Percentiles rank a stretch among this genome's conserved stretches.
Evolutionary conservation across 1,140 invertebrate genomes (phyloP).

Genomic region (Neuroterus valhalla): DNA sequence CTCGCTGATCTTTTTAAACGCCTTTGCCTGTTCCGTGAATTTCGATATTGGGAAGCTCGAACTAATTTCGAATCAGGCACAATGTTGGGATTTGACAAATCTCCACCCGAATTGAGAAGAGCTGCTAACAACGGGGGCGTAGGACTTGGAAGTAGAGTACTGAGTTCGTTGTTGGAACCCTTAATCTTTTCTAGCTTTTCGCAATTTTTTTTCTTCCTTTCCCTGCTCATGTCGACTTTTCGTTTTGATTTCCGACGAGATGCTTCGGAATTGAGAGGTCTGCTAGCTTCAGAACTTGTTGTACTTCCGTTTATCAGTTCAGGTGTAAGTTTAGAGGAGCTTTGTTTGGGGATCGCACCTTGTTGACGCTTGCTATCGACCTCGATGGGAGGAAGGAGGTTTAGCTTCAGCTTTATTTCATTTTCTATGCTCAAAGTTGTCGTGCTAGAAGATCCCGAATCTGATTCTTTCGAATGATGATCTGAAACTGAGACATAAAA

Average conservation of each 20-base stretch:
- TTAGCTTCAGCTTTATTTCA: conserved; percentile 67
- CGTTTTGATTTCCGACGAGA: conserved; percentile 34
- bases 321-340: conserved; percentile 56
- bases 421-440: conserved; percentile 77
- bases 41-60: not conserved
- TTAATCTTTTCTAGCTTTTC: conserved; percentile 54
- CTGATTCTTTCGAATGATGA: conserved; percentile 71
- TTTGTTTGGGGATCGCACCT: conserved; percentile 85
- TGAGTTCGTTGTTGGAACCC: conserved; percentile 79
- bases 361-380: conserved; percentile 75
- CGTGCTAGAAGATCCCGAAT: conserved; percentile 75
- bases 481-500: conserved; percentile 53
- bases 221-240: conserved; percentile 37
- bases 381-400: conserved; percentile 64
- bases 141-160: conserved; percentile 78
- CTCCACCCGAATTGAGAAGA: conserved; percentile 78
- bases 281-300: conserved; percentile 32
- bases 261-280: conserved; percentile 27
- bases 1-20: conserved; percentile 47
- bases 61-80: conserved; percentile 15
- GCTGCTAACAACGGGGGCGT: conserved; percentile 78
- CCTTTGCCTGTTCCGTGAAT: conserved; percentile 27
- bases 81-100: conserved; percentile 59
- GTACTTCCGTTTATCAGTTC: conserved; percentile 47
- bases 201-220: conserved; percentile 21